Conservation (phyloP, 2,113 vertebrate genomes). For the Chamaetylas fuelleborni region DNA sequence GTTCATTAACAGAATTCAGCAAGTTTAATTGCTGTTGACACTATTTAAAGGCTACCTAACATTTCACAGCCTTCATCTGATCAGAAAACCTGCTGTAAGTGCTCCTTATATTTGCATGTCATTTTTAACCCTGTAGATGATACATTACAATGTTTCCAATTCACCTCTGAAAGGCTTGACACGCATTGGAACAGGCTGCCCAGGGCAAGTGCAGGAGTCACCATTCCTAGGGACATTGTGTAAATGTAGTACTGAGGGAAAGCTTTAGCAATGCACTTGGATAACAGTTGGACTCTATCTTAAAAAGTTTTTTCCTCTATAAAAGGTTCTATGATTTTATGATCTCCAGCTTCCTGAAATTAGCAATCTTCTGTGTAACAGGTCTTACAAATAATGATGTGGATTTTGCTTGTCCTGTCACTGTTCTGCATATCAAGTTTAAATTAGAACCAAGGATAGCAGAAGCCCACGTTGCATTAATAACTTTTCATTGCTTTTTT, state of each 20-base stretch:
- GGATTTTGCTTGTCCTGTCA: not conserved
- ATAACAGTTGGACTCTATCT: not conserved
- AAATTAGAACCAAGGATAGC: not conserved
- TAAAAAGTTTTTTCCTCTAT: not conserved
- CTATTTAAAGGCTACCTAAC: not conserved
- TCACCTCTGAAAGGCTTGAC: not conserved
- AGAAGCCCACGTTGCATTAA: not conserved
- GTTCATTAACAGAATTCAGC: not conserved
- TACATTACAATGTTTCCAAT: not conserved
- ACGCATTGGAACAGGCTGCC: not conserved
- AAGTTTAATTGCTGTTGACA: not conserved
- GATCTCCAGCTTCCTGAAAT: not conserved
- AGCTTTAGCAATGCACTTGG: not conserved
- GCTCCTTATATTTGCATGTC: not conserved
- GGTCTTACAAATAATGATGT: not conserved
- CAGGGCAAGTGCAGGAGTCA: not conserved
- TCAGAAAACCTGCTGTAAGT: slow-evolving; percentile 21
- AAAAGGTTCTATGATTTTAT: not conserved
- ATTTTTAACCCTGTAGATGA: slow-evolving; percentile 12
- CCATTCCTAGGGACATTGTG: not conserved
- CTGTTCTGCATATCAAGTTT: not conserved
- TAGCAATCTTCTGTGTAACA: not conserved
- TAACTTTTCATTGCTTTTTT: not conserved
- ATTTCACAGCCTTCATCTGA: not conserved
- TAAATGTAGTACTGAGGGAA: not conserved